Evolutionary conservation across 2,113 vertebrate species (phyloP).

Genomic region (Castor canadensis): DNA sequence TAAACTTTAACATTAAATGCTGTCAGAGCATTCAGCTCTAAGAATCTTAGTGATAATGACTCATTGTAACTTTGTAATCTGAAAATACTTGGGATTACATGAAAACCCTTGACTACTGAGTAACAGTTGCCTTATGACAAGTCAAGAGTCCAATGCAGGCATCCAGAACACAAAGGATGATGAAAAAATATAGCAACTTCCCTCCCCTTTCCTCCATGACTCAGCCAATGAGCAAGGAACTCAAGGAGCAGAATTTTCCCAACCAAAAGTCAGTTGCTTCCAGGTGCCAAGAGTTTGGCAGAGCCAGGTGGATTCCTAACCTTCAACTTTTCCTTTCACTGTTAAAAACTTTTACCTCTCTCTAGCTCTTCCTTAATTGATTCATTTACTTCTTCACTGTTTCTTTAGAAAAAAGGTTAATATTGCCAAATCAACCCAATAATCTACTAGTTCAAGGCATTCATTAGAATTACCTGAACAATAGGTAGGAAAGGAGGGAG

Average conservation of each 20-base stretch:
- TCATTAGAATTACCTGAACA: not conserved
- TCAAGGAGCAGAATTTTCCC: accelerated
- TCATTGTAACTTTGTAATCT: not conserved
- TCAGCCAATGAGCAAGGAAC: not conserved
- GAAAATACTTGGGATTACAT: not conserved
- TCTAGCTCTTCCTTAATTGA: too few species aligned
- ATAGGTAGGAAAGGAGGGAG: not conserved
- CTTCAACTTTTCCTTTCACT: too few species aligned
- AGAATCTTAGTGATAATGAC: not conserved
- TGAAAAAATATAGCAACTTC: accelerated
- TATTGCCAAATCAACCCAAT: not conserved
- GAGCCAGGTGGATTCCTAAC: accelerated
- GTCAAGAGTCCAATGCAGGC: not conserved
- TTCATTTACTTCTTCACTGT: not conserved
- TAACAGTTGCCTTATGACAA: too few species aligned
- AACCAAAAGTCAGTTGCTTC: not conserved
- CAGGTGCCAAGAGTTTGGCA: not conserved
- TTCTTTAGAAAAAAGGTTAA: not conserved
- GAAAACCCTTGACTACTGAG: not conserved
- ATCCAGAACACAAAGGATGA: not conserved
- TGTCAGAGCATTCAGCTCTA: not conserved
- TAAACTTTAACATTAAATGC: not conserved
- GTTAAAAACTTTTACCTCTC: not conserved
- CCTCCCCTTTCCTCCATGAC: too few species aligned
- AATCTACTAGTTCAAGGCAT: not conserved